Evolutionary conservation across 1,140 invertebrate genomes (phyloP), one percentile per base, ranked within the genome.

Genomic region (Leptoteleia sp.): DNA sequence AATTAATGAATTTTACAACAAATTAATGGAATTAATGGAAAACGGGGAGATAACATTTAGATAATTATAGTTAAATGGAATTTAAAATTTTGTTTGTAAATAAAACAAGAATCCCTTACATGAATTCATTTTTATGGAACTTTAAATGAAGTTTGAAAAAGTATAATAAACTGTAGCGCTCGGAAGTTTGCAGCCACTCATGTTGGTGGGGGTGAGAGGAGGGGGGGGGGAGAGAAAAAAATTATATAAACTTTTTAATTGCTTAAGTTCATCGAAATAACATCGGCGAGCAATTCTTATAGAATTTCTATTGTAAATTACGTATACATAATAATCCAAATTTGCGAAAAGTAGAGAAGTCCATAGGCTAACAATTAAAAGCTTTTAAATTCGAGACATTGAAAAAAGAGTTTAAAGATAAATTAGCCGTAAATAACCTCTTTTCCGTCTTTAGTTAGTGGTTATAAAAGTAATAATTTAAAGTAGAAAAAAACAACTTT

Each of bases 211-310:
- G n/a, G n/a, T n/a, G n/a, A n/a, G n/a, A n/a, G n/a, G n/a, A n/a
- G n/a, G n/a, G n/a, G n/a, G n/a, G n/a, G n/a, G n/a, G n/a, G 13
- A 12, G 11, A 19, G 17, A 9, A 7, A 43, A 43, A 33, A 59
- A 55, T 55, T 45, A n/a, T 47, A 43, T 48, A 35, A 62, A 62
- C 29, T 62, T 47, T 62, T 62, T 62, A 62, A 62, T 48, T 62
- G 33, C 57, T 6, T 38, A 62, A 62, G 42, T 62, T 62, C 33
- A 62, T 25, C 19, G 22, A 62, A 62, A 62, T 62, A 48, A 35
- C 7, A 25, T 13, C 11, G 19, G 29, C 16, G 27, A 48, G 11
- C 11, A n/a, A 35, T 47, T 47, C 47, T 45, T n/a, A 50, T 33
- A 16, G 37, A 35, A 50, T n/a, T 50, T 35, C 15, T 50, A 13